phyloP scores from a whole-genome alignment of 1,140 invertebrate species.

The Aphidius ervi region DNA sequence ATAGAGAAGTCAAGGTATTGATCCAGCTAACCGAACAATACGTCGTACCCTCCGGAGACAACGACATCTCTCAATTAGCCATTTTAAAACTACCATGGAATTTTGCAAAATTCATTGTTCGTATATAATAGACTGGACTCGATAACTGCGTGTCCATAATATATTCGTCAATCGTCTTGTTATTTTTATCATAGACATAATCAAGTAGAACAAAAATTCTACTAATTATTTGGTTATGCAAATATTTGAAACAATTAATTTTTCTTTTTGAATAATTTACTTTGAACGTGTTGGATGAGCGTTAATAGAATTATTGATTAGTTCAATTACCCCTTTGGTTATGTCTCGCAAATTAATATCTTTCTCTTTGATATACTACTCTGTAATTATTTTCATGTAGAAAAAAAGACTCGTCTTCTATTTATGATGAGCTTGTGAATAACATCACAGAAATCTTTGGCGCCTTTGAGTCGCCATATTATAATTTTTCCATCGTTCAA shows the following conservation, averaged over 20 bases:
- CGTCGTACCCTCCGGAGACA: slow-evolving; percentile 45
- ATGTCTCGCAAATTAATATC: slow-evolving; percentile 3
- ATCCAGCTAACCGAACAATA: slow-evolving; percentile 46
- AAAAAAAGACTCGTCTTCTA: slow-evolving; percentile 28
- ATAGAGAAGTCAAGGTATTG: slow-evolving; percentile 42
- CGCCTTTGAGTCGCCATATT: slow-evolving; percentile 30
- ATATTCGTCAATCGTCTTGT: too few relatives aligned
- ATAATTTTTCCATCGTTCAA: slow-evolving; percentile 9
- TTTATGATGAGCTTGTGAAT: slow-evolving; percentile 7
- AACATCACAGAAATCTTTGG: slow-evolving; percentile 13
- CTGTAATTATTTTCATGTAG: slow-evolving; percentile 30
- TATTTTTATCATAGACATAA: too few relatives aligned
- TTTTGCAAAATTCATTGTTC: too few relatives aligned
- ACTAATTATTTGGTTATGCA: too few relatives aligned
- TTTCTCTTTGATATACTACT: slow-evolving; percentile 13
- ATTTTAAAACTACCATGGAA: not conserved
- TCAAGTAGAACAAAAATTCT: too few relatives aligned
- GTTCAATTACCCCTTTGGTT: slow-evolving; percentile 21
- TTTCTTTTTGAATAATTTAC: slow-evolving; percentile 4
- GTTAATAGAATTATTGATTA: slow-evolving; percentile 37
- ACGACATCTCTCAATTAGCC: slow-evolving; percentile 48
- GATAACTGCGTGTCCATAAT: too few relatives aligned
- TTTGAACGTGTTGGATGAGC: slow-evolving; percentile 25
- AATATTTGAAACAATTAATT: too few relatives aligned
- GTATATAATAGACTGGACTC: too few relatives aligned